A percentile compares a stretch with the other conserved stretches of the same genome.
phyloP scores from a whole-genome alignment of 2,888 invertebrate genomes.

The Dryobotodes eremita region DNA sequence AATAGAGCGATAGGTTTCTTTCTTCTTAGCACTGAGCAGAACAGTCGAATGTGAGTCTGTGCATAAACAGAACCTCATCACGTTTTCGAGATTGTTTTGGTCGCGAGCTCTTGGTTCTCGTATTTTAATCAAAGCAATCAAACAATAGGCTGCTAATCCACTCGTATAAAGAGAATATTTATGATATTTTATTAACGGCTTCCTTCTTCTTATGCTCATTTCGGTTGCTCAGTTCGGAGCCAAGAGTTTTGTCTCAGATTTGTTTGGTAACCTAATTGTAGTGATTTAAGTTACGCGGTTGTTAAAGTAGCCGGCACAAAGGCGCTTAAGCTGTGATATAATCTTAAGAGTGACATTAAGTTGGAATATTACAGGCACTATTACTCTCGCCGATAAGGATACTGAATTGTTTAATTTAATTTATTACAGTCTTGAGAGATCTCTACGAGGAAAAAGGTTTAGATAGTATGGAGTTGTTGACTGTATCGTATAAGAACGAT shows the following conservation, averaged over 20 bases:
- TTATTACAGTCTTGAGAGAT: conserved; percentile 70
- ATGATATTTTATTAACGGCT: conserved; percentile 45
- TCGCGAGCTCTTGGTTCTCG: not conserved
- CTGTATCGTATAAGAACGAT: conserved; percentile 29
- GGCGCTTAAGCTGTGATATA: conserved; percentile 76
- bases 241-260: conserved; percentile 68
- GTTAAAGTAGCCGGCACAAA: conserved; percentile 75
- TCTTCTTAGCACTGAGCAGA: conserved; percentile 16
- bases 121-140: conserved; percentile 19
- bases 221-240: conserved; percentile 30
- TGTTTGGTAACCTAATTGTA: conserved; percentile 77
- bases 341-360: conserved; percentile 79
- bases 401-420: conserved; percentile 77
- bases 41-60: conserved; percentile 3
- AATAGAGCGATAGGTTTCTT: conserved; percentile 18
- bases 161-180: conserved; percentile 60
- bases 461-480: conserved; percentile 34
- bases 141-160: conserved; percentile 27
- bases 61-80: not conserved
- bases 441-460: conserved; percentile 41
- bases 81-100: not conserved
- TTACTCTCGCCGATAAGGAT: conserved; percentile 77
- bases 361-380: conserved; percentile 79
- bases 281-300: conserved; percentile 76
- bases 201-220: conserved; percentile 34